Evolutionary conservation across 2,888 invertebrate species (phyloP).

Genomic region (Ophion ellenae): DNA sequence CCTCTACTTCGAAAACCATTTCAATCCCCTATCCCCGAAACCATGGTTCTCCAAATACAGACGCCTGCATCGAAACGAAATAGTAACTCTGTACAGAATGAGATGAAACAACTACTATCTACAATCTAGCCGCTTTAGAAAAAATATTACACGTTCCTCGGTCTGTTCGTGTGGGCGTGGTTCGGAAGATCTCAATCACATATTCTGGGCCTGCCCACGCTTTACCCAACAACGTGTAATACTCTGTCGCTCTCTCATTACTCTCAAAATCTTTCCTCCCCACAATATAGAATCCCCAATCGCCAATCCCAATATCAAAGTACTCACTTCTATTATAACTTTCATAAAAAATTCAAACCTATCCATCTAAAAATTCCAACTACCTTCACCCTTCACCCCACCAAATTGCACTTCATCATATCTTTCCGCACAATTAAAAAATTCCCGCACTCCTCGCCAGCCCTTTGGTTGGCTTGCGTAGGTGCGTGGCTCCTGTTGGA

Average conservation of each 20-base stretch:
- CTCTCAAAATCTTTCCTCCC: conserved; percentile 8
- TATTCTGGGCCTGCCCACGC: too few relatives aligned
- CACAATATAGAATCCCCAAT: conserved; percentile 32
- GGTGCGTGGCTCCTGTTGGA: too few relatives aligned
- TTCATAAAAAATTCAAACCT: too few relatives aligned
- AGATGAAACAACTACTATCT: conserved; percentile 22
- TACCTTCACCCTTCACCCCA: too few relatives aligned
- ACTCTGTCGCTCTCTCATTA: background rate
- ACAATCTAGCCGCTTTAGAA: conserved; percentile 11
- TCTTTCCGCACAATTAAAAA: too few relatives aligned
- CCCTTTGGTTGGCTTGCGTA: too few relatives aligned
- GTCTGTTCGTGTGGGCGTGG: conserved; percentile 1
- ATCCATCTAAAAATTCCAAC: too few relatives aligned
- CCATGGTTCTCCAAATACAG: conserved; percentile 21
- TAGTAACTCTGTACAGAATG: conserved; percentile 25
- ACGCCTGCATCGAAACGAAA: conserved; percentile 3
- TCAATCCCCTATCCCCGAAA: background rate
- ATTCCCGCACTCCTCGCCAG: too few relatives aligned
- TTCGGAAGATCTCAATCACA: background rate
- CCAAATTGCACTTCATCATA: too few relatives aligned
- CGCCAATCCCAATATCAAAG: conserved; percentile 3
- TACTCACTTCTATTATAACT: too few relatives aligned
- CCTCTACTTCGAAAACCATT: conserved; percentile 8
- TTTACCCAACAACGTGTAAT: background rate
- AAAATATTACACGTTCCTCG: background rate